Percentiles rank a stretch among this genome's conserved stretches.
Conservation (phyloP, 2,797 vertebrate species). For the Tapirus indicus region DNA sequence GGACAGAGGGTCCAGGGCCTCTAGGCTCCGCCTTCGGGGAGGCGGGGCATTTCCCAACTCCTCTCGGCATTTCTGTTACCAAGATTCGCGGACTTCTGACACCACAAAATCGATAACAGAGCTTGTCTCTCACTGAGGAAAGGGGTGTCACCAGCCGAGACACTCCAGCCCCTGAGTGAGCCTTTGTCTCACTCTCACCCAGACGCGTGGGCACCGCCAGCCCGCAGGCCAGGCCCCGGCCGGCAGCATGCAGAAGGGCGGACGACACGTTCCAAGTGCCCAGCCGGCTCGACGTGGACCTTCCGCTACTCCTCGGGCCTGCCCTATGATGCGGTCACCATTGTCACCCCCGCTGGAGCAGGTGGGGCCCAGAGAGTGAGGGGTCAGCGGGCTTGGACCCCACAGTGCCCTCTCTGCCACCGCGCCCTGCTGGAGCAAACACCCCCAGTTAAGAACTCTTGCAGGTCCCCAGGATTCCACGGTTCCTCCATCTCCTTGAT, state of each 20-base stretch:
- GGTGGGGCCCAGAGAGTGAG: neutral
- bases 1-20: neutral
- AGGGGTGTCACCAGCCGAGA: neutral
- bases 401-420: neutral
- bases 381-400: too few species aligned
- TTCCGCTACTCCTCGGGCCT: neutral
- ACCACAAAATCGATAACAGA: neutral
- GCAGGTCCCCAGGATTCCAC: neutral
- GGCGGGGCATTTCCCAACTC: neutral
- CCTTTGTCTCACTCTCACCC: neutral
- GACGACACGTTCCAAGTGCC: fast-evolving
- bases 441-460: too few species aligned
- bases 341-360: neutral
- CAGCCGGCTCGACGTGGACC: neutral
- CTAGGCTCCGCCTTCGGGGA: neutral
- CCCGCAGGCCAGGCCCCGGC: neutral
- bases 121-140: neutral
- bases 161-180: fast-evolving
- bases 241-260: neutral
- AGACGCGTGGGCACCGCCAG: neutral
- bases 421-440: neutral
- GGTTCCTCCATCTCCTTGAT: neutral
- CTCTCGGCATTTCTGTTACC: neutral
- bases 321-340: neutral
- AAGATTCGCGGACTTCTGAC: neutral